phyloP scores from a whole-genome alignment of 2,888 invertebrate species.

The Mystacides longicornis region DNA sequence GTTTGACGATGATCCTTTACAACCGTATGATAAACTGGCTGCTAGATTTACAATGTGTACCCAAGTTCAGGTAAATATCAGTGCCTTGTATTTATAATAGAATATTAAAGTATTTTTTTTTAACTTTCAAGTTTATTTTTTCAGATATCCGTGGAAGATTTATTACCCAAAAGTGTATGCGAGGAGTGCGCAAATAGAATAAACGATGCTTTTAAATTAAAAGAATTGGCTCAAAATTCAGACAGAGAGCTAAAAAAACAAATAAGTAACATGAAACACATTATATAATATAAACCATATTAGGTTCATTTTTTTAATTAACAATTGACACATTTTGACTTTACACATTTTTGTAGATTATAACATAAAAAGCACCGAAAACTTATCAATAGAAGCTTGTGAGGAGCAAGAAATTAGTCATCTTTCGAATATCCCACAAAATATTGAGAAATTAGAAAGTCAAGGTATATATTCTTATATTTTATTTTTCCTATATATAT shows the following conservation, averaged over 20 bases:
- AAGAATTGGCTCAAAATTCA: slow-evolving; percentile 11
- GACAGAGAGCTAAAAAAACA: slow-evolving; percentile 8
- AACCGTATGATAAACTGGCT: neutral
- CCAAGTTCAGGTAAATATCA: slow-evolving; percentile 1
- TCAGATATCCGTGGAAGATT: slow-evolving; percentile 13
- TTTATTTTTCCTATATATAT: too few species aligned
- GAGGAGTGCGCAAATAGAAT: slow-evolving; percentile 7
- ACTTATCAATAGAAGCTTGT: too few species aligned
- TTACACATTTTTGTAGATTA: too few species aligned
- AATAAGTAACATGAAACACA: slow-evolving; percentile 3
- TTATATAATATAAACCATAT: too few species aligned
- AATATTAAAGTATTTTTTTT: neutral
- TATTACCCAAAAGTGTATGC: slow-evolving; percentile 16
- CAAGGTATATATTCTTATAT: too few species aligned
- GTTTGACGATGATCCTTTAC: neutral
- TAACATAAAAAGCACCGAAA: too few species aligned
- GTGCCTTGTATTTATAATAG: too few species aligned
- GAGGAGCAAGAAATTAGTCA: too few species aligned
- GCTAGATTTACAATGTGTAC: slow-evolving; percentile 7
- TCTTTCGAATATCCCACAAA: too few species aligned
- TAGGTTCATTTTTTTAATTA: too few species aligned
- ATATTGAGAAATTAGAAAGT: too few species aligned
- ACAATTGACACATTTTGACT: too few species aligned
- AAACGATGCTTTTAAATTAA: slow-evolving; percentile 12
- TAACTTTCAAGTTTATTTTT: neutral